These are phyloP conservation scores for Drosophila nr. perissopoda DNA, from an alignment of 2,888 invertebrate species.

Conservation along the genomic window DNA sequence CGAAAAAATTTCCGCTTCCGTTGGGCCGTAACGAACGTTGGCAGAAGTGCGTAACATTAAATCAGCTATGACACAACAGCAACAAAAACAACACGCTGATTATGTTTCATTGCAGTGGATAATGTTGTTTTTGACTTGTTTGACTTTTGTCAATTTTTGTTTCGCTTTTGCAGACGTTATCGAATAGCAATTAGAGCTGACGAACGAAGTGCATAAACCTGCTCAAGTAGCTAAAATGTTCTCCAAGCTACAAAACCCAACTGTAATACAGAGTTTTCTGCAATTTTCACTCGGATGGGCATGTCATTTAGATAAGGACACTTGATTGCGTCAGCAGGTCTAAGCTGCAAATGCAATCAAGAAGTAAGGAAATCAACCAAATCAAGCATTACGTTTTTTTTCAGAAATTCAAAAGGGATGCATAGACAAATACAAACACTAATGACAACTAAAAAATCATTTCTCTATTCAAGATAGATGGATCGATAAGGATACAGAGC, in stretches of 20 bases:
- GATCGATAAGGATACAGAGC: background rate
- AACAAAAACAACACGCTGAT: slow-evolving; percentile 37
- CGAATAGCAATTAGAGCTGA: slow-evolving; percentile 67
- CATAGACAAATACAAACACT: background rate
- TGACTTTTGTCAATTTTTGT: slow-evolving; percentile 11
- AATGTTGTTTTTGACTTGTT: slow-evolving; percentile 23
- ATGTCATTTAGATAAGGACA: slow-evolving; percentile 14
- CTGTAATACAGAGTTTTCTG: slow-evolving; percentile 8
- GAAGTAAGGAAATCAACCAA: slow-evolving; percentile 10
- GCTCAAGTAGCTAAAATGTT: slow-evolving; percentile 57
- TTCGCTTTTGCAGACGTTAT: slow-evolving; percentile 31
- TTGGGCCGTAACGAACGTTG: slow-evolving; percentile 31
- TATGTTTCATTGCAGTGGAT: slow-evolving; percentile 41
- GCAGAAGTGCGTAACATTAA: slow-evolving; percentile 55
- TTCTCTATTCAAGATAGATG: background rate
- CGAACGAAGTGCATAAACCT: slow-evolving; percentile 65
- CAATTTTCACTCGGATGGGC: slow-evolving; percentile 16
- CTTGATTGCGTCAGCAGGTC: slow-evolving; percentile 25
- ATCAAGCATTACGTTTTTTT: background rate
- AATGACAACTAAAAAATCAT: background rate
- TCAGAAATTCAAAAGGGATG: background rate
- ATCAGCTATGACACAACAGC: slow-evolving; percentile 42
- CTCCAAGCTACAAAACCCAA: slow-evolving; percentile 2
- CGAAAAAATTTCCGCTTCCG: slow-evolving; percentile 56
- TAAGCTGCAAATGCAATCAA: slow-evolving; percentile 18